A percentile compares a stretch with the other conserved stretches of the same genome.
These are phyloP conservation scores for Sorex maritimensis DNA, from an alignment of 2,797 vertebrate genomes.

Conservation along the genomic window DNA sequence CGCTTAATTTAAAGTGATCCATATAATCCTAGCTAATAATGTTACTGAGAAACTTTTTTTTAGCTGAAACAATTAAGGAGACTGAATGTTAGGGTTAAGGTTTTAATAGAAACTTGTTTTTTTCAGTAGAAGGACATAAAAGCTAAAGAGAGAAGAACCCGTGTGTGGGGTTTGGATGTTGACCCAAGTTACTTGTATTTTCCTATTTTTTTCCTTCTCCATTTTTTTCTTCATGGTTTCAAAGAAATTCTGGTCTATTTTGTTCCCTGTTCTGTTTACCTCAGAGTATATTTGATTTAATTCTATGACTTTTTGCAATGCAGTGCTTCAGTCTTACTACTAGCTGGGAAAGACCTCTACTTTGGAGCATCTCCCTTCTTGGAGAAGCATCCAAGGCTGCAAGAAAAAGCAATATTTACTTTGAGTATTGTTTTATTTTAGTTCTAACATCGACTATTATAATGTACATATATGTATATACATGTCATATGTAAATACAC, in stretches of 20 bases:
- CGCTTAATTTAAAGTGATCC: slow-evolving; percentile 22
- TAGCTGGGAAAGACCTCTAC: not conserved
- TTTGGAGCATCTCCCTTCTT: not conserved
- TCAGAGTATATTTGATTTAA: not conserved
- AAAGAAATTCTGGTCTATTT: slow-evolving; percentile 28
- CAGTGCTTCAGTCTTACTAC: not conserved
- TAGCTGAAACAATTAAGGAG: not conserved
- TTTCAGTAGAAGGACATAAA: not conserved
- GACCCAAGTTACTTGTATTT: not conserved
- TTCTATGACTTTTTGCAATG: not conserved
- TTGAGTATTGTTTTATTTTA: not conserved
- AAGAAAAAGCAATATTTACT: not conserved
- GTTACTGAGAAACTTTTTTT: not conserved
- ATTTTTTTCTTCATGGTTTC: not conserved
- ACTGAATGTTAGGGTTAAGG: no score
- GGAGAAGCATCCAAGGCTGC: not conserved
- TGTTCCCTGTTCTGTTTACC: not conserved
- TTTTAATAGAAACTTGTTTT: no score
- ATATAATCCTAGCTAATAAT: slow-evolving; percentile 28
- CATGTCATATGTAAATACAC: no score
- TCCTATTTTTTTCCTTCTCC: not conserved
- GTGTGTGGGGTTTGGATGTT: not conserved
- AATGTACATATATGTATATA: no score
- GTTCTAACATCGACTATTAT: not conserved
- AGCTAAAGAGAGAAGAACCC: not conserved